Evolutionary conservation across 1,140 invertebrate genomes (phyloP), one percentile per base, ranked within the genome.

Genomic region (Drosophila quadrilineata): DNA sequence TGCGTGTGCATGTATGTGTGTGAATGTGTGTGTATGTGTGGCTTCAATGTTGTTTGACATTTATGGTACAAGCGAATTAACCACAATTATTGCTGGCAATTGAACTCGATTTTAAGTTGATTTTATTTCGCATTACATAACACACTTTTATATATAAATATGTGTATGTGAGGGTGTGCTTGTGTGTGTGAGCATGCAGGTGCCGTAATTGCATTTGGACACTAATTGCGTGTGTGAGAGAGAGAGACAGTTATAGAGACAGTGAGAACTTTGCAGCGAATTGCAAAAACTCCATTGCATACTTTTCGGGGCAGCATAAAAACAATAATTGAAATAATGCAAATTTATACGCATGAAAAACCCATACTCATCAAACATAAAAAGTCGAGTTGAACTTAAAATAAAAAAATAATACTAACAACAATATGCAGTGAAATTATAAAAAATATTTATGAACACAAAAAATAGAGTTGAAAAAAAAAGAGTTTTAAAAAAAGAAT

Each of bases 141-240:
- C 33, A 35, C n/a, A 35, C 16, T 35, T 17, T 10, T 35, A 14
- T 35, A 35, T 66, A 59, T 28, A 41, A 50, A 31, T 29, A 19
- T 24, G 16, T 24, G 54, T 46, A n/a, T 46, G 14, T 12, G 17
- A 0, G 26, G 6, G 26, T 22, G 16, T 24, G 40, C 8, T 14
- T 26, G 26, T 19, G 36, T 26, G 24, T 22, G 40, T 26, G 26
- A 8, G 41, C 76, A 84, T 77, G 76, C 76, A 82, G 77, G 73
- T 82, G 76, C 56, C 69, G 70, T 84, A 84, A 82, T 84, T 84
- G 69, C 77, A 80, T 72, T 80, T 84, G 72, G 71, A 62, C 77
- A 80, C 84, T 84, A 80, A 80, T 84, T 64, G 80, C 24, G 9
- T 21, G 8, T 26, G 43, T 14, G 40, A 17, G 29, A 16, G 22